Evolutionary conservation across 2,888 invertebrate species (phyloP), one percentile per base, ranked within the genome.

Genomic region (Drosophila fungiperda): DNA sequence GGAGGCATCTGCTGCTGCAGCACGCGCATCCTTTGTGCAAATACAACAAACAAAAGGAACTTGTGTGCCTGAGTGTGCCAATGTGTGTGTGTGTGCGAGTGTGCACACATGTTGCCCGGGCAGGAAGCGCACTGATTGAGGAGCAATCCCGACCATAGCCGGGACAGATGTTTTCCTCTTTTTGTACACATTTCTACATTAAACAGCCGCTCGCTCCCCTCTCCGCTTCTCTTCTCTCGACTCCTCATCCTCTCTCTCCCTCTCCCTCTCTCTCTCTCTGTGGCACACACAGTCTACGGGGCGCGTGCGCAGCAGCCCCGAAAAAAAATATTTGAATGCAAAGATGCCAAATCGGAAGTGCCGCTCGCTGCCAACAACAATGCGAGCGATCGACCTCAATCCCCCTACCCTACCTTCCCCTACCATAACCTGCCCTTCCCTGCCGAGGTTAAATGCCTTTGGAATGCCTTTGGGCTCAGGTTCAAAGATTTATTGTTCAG

Each of bases 61-160:
- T 65, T 54, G 15, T 49, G 26, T 50, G 1, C 12, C 12, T n/a
- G 23, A 42, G 42, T 60, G 17, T 57, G 38, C 42, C 50, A 17
- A 17, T 68, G 58, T 55, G 12, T 73, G 45, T 67, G 50, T 59
- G 17, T 76, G 15, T 62, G 55, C 62, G 12, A 68, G 49, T 57
- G 75, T 65, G 63, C 82, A 82, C 89, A 89, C 87, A 87, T 86
- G 90, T 90, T 76, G 75, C 67, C 68, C 68, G 50, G 82, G 67
- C 87, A 87, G 87, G 87, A 87, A 90, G 80, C 90, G 87, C 90
- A 89, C 89, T 85, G 85, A 85, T 85, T 85, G 85, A 90, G 89
- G 73, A 80, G 86, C 84, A 87, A 78, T 87, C 82, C 69, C 64
- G 73, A 60, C 68, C 52, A 59, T 45, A 45, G 59, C 71, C 79